Evolutionary conservation across 2,888 invertebrate species (phyloP), one percentile per base, ranked within the genome.

Genomic region (Ophioninae sp.): DNA sequence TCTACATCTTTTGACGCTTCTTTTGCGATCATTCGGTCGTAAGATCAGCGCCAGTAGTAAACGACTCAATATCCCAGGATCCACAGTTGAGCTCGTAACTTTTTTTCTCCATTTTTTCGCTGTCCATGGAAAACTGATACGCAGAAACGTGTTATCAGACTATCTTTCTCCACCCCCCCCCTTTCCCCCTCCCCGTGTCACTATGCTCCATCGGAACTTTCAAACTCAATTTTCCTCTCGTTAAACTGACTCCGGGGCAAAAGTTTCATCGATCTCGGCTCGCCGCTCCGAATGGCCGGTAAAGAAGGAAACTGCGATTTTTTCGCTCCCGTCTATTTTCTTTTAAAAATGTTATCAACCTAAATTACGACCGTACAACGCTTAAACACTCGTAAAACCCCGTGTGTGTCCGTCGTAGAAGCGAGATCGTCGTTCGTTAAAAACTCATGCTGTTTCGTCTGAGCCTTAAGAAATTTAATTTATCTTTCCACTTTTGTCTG

Each of bases 221-320:
- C 20, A 59, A 79, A 79, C 72, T 79, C 58, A 79, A 79, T 73
- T 59, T 56, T 79, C 72, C 65, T 65, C 65, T 51, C 59, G 79
- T 73, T 73, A 79, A 65, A 72, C 64, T 72, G 65, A 51, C 41
- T 71, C 69, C 37, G 56, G 30, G 23, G 22, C 56, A 51, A 30
- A 69, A 69, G 51, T 69, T 58, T 1, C 30, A 56, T 69, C 23
- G 56, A 56, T 72, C 72, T 22, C 22, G 22, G 59, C n/a, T 22
- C 37, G 37, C 39, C 22, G 22, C 20, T 10, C 37, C 1, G 39
- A 39, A 59, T 0, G 37, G 71, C 22, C 59, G 71, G 59, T 37
- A 59, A 72, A 9, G 20, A 59, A 72, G 39, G 6, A 5, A 22
- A 22, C 22, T 44, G 39, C 9, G 39, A 6, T 20, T 13, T 22